These are phyloP conservation scores for Plemyria rubiginata DNA, from an alignment of 2,888 invertebrate species.

Conservation along the genomic window DNA sequence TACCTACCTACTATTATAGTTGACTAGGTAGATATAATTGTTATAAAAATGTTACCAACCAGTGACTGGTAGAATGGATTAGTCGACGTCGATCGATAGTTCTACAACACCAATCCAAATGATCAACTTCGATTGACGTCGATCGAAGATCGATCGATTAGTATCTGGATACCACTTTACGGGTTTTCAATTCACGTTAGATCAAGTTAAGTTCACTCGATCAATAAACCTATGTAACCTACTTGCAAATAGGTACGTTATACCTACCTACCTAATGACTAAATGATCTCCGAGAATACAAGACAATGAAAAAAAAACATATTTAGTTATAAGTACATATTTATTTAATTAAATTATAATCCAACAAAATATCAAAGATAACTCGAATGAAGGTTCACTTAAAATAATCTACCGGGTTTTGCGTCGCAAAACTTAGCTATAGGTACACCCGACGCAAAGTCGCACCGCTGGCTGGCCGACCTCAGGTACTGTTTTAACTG, in stretches of 20 bases:
- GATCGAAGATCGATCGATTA: too few species aligned
- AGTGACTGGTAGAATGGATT: too few species aligned
- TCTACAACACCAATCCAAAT: too few species aligned
- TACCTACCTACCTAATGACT: too few species aligned
- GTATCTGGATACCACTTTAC: too few species aligned
- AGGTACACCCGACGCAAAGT: constrained; percentile 11
- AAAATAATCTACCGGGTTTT: constrained; percentile 15
- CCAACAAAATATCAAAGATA: background rate
- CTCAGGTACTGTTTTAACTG: constrained; percentile 23
- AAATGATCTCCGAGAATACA: background rate
- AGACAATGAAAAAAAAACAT: background rate
- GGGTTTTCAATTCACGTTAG: too few species aligned
- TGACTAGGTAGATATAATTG: background rate
- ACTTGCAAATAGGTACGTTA: too few species aligned
- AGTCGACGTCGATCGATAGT: too few species aligned
- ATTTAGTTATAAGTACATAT: background rate
- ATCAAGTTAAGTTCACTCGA: too few species aligned
- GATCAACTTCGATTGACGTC: too few species aligned
- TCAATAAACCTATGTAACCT: too few species aligned
- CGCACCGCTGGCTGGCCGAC: constrained; percentile 26
- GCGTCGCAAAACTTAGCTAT: constrained; percentile 13
- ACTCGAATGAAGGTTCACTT: background rate
- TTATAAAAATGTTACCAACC: too few species aligned
- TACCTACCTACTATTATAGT: background rate
- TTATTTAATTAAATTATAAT: background rate